Evolutionary conservation across 2,113 vertebrate species (phyloP).

Genomic region (Otolemur garnettii): DNA sequence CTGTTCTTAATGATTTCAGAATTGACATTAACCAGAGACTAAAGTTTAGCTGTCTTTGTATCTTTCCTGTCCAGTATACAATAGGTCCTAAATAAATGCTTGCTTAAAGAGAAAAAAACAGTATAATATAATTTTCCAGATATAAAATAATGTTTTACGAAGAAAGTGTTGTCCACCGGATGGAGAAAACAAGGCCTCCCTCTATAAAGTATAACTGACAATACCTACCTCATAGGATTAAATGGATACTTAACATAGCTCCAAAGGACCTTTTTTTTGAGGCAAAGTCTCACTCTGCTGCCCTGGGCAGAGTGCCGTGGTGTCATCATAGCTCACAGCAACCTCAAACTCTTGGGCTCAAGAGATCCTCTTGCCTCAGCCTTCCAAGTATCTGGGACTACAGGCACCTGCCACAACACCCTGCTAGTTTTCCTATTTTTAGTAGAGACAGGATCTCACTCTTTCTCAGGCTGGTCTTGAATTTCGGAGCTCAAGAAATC

Average conservation of each 20-base stretch:
- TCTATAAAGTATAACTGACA: neutral
- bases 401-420: too few species aligned
- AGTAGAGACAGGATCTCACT: too few species aligned
- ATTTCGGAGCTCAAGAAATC: too few species aligned
- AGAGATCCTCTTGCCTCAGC: too few species aligned
- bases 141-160: conserved; percentile 11
- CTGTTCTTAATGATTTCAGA: conserved; percentile 16
- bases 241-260: neutral
- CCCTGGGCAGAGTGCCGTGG: too few species aligned
- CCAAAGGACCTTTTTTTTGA: neutral
- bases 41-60: neutral
- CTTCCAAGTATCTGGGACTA: too few species aligned
- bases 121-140: neutral
- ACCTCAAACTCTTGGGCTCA: too few species aligned
- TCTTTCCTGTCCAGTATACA: neutral
- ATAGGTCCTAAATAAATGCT: neutral
- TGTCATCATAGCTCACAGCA: too few species aligned
- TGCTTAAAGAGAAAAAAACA: conserved; percentile 10
- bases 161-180: neutral
- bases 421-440: too few species aligned
- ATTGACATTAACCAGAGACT: neutral
- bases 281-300: too few species aligned
- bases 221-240: neutral
- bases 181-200: neutral
- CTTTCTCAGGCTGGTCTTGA: too few species aligned